Evolutionary conservation across 2,888 invertebrate genomes (phyloP).

Genomic region (Empis stercorea): DNA sequence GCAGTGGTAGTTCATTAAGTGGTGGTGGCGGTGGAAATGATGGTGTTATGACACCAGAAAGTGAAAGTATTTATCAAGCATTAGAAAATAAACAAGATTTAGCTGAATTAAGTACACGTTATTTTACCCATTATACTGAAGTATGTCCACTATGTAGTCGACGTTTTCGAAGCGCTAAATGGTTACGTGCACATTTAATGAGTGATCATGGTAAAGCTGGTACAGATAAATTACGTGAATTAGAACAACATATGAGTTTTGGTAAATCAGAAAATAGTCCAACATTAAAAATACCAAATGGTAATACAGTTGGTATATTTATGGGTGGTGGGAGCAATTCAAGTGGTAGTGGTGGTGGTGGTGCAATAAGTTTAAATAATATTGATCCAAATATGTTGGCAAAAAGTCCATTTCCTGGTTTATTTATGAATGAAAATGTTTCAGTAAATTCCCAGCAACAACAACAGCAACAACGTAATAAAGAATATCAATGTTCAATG

Average conservation of each 20-base stretch:
- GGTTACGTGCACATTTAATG: constrained; percentile 73
- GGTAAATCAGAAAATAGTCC: constrained; percentile 33
- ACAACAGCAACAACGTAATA: constrained; percentile 35
- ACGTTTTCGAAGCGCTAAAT: constrained; percentile 76
- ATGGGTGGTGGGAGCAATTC: constrained; percentile 15
- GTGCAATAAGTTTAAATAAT: constrained; percentile 12
- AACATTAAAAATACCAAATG: constrained; percentile 36
- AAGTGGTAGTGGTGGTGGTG: constrained; percentile 5
- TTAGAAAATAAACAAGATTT: constrained; percentile 18
- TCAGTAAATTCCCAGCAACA: constrained; percentile 20
- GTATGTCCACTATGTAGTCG: constrained; percentile 76
- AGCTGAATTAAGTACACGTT: constrained; percentile 46
- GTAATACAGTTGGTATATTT: constrained; percentile 12
- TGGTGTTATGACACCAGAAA: constrained; percentile 27
- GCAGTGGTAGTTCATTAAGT: not conserved
- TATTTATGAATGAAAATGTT: constrained; percentile 12
- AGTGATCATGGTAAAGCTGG: constrained; percentile 65
- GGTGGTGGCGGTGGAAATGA: constrained; percentile 4
- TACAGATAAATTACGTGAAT: constrained; percentile 31
- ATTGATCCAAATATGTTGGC: constrained; percentile 25
- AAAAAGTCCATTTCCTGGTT: constrained; percentile 23
- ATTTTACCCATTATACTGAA: constrained; percentile 56
- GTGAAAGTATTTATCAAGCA: constrained; percentile 6
- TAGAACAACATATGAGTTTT: constrained; percentile 24
- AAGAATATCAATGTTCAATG: constrained; percentile 78